Evolutionary conservation across 92 coral and sea anemone species (phyloP).

Genomic region (Pocillopora meandrina): DNA sequence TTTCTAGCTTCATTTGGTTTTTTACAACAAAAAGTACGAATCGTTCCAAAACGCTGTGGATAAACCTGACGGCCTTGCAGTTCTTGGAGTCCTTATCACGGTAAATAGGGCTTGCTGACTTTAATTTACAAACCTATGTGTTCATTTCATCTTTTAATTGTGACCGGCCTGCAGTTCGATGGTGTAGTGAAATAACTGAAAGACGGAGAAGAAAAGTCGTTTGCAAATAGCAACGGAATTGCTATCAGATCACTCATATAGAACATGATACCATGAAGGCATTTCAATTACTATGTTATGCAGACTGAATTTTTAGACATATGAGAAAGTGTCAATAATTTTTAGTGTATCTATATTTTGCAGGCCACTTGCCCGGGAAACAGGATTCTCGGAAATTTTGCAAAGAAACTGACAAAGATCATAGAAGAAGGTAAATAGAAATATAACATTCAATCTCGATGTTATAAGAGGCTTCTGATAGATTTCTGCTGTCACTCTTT

Average conservation of each 20-base stretch:
- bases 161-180: background rate
- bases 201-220: too few relatives aligned
- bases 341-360: background rate
- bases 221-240: too few relatives aligned
- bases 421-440: background rate
- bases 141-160: background rate
- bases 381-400: constrained; percentile 6
- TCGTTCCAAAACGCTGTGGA: constrained; percentile 11
- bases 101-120: constrained; percentile 13
- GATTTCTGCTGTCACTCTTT: too few relatives aligned
- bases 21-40: constrained; percentile 51
- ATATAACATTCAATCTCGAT: too few relatives aligned
- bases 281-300: too few relatives aligned
- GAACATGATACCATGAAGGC: too few relatives aligned
- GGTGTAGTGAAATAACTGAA: background rate
- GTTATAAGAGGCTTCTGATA: too few relatives aligned
- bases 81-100: constrained; percentile 64
- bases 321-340: too few relatives aligned
- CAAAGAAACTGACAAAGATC: background rate
- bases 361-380: constrained; percentile 9
- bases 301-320: too few relatives aligned
- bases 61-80: constrained; percentile 66
- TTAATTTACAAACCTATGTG: background rate
- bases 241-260: too few relatives aligned
- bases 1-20: constrained; percentile 65